Percentiles rank a stretch among this genome's conserved stretches.
These are phyloP conservation scores for Sylvia borin DNA, from an alignment of 2,797 vertebrate species.

Conservation along the genomic window DNA sequence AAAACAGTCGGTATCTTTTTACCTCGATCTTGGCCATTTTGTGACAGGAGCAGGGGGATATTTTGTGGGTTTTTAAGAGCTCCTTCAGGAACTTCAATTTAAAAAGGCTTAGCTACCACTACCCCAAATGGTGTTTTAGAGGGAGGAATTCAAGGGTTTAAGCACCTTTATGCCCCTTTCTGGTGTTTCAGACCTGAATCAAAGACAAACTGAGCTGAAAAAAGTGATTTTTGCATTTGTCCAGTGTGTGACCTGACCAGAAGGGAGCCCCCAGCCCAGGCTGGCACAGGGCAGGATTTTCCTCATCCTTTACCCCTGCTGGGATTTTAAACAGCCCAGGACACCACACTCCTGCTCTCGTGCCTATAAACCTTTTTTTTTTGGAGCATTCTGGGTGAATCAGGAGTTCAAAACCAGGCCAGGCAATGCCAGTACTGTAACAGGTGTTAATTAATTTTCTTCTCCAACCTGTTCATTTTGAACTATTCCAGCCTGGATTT, in stretches of 20 bases:
- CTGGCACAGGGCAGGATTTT: not conserved
- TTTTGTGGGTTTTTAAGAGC: not conserved
- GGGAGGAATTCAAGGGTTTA: not conserved
- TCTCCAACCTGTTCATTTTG: not conserved
- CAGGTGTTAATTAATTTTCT: conserved; percentile 1
- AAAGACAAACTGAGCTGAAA: not conserved
- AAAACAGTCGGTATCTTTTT: not conserved
- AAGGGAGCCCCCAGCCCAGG: too few species aligned
- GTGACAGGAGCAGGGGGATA: not conserved
- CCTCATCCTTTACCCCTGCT: not conserved
- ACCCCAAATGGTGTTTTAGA: not conserved
- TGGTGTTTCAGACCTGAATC: not conserved
- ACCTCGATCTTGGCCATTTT: not conserved
- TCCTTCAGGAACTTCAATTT: not conserved
- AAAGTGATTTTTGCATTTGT: not conserved
- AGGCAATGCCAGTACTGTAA: not conserved
- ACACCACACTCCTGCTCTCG: not conserved
- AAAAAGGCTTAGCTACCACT: not conserved
- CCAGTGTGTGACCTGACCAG: not conserved
- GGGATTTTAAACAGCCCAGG: not conserved
- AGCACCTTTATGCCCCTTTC: not conserved
- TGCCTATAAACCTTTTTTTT: not conserved
- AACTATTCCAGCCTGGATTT: not conserved
- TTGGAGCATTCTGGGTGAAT: not conserved
- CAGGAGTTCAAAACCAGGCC: not conserved